These are phyloP conservation scores for Lichenostomus cassidix DNA, from an alignment of 2,113 vertebrate species.

Conservation along the genomic window DNA sequence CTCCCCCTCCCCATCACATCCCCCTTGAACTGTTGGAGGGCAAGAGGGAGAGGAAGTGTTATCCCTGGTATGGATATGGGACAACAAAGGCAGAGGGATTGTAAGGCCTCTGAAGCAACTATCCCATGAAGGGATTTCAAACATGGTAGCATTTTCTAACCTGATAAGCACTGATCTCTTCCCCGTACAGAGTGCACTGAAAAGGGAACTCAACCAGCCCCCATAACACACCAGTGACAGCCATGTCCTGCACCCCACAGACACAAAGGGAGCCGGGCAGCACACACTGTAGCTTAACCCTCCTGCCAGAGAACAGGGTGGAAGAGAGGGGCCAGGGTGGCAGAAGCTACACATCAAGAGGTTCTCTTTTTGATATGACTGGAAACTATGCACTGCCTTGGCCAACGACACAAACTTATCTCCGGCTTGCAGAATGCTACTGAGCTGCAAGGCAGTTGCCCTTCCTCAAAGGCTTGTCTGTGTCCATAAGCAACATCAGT, in stretches of 20 bases:
- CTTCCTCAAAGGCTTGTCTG: not conserved
- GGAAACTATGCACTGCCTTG: not conserved
- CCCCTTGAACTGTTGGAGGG: not conserved
- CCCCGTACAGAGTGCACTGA: not conserved
- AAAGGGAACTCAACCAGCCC: not conserved
- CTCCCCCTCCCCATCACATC: not conserved
- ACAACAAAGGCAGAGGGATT: not conserved
- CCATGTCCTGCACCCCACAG: not conserved
- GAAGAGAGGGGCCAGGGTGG: not conserved
- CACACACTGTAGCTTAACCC: not conserved
- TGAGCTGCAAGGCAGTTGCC: not conserved
- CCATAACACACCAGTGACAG: not conserved
- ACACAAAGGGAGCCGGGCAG: not conserved
- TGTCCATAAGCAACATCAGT: not conserved
- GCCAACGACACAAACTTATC: not conserved
- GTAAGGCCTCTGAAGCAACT: not conserved
- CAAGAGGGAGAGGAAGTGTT: not conserved
- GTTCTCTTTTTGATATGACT: not conserved
- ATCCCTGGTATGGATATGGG: not conserved
- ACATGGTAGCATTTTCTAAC: not conserved
- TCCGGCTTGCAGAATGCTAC: not conserved
- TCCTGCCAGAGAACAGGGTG: not conserved
- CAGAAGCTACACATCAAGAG: not conserved
- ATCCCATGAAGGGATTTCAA: not conserved
- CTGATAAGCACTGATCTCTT: not conserved